Conservation (phyloP, 2,113 vertebrate species). For the Odocoileus virginianus region DNA sequence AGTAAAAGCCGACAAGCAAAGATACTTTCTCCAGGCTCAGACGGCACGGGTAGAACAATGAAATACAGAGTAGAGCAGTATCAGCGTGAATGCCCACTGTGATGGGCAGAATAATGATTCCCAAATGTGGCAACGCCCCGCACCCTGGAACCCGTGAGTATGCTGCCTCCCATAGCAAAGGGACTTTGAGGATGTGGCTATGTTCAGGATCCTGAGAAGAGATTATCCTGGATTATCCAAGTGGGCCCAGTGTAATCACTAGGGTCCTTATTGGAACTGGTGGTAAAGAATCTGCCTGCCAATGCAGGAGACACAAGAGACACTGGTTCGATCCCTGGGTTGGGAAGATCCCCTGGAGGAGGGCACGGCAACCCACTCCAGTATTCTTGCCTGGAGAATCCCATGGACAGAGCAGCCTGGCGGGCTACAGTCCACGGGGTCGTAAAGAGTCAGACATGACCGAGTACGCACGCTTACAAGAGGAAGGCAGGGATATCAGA, state of each 20-base stretch:
- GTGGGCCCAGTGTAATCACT: background rate
- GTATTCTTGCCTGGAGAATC: background rate
- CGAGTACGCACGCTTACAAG: background rate
- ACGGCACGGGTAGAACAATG: background rate
- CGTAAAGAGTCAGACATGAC: background rate
- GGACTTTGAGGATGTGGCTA: background rate
- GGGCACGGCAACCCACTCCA: background rate
- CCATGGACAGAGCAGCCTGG: background rate
- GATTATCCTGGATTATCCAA: background rate
- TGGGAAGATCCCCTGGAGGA: background rate
- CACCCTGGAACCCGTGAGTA: background rate
- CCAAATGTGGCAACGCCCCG: background rate
- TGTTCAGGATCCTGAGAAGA: background rate
- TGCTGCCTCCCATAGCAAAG: background rate
- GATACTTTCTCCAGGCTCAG: background rate
- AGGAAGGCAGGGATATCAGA: background rate
- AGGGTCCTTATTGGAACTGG: background rate
- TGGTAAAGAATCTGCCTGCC: background rate
- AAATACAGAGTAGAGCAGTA: background rate
- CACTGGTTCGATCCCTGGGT: background rate
- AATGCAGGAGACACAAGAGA: background rate
- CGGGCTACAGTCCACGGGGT: accelerated
- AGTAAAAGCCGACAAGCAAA: background rate
- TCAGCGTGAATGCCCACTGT: too few relatives aligned
- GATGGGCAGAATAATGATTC: background rate